Evolutionary conservation across 1,140 invertebrate genomes (phyloP).

Genomic region (Papilio dardanus): DNA sequence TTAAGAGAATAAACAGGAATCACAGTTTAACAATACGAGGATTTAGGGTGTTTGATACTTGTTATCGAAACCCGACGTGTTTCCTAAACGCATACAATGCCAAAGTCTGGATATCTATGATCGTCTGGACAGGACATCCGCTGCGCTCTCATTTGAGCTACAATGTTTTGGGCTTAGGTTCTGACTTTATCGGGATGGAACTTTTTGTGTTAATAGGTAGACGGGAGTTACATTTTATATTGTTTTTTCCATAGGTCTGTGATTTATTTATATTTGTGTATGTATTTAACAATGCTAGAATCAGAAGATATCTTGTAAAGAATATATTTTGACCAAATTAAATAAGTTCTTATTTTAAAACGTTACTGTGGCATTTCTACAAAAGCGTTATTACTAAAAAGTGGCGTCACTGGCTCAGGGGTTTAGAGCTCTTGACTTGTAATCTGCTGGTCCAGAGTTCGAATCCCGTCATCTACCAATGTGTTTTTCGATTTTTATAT

Average conservation of each 20-base stretch:
- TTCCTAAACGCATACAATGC: slow-evolving; percentile 39
- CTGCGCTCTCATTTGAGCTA: not conserved
- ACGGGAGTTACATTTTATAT: too few species aligned
- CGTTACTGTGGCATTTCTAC: too few species aligned
- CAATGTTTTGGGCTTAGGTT: not conserved
- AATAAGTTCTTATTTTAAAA: not conserved
- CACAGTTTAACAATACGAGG: not conserved
- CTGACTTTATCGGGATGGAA: not conserved
- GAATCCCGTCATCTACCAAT: too few species aligned
- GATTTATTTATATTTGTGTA: not conserved
- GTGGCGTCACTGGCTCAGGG: too few species aligned
- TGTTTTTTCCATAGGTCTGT: not conserved
- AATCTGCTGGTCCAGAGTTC: too few species aligned
- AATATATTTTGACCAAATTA: not conserved
- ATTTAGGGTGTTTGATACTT: slow-evolving; percentile 9
- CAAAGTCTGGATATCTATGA: slow-evolving; percentile 46
- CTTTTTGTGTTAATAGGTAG: too few species aligned
- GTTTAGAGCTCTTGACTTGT: too few species aligned
- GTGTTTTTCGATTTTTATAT: too few species aligned
- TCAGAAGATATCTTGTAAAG: not conserved
- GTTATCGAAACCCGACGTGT: slow-evolving; percentile 17
- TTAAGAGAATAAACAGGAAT: not conserved
- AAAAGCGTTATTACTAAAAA: too few species aligned
- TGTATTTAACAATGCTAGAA: not conserved
- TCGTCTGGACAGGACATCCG: slow-evolving; percentile 64